Evolutionary conservation across 64 coral and sea anemone genomes (phyloP).

Genomic region (Acropora tenuis): DNA sequence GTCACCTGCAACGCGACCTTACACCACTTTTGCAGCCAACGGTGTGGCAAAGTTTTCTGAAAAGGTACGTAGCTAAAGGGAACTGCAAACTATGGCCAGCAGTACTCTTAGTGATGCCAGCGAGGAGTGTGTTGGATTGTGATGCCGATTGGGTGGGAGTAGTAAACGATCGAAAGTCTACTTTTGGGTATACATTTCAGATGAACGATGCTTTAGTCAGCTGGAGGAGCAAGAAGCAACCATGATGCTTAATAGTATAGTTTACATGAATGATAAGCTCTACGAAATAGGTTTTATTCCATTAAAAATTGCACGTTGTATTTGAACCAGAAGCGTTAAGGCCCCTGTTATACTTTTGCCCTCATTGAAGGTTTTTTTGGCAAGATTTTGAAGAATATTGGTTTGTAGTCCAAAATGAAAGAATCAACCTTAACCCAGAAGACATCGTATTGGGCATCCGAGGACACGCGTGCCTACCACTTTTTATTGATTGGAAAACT

Average conservation of each 20-base stretch:
- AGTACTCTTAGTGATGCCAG: conserved; percentile 38
- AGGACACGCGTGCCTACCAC: background rate
- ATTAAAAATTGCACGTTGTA: background rate
- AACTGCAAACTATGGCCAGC: conserved; percentile 52
- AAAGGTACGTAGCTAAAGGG: conserved; percentile 61
- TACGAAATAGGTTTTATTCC: background rate
- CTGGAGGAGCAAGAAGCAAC: conserved; percentile 75
- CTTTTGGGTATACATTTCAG: conserved; percentile 68
- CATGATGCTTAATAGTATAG: conserved; percentile 25
- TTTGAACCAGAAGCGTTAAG: background rate
- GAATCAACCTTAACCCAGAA: background rate
- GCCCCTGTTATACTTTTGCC: background rate
- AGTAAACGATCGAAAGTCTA: conserved; percentile 65
- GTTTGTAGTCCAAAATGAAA: too few relatives aligned
- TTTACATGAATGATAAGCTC: background rate
- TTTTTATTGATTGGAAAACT: background rate
- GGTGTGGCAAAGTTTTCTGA: conserved; percentile 56
- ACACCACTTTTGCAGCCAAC: conserved; percentile 64
- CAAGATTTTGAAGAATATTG: too few relatives aligned
- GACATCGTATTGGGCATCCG: background rate
- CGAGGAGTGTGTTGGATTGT: conserved; percentile 67
- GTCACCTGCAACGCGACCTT: conserved; percentile 52
- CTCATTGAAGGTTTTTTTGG: background rate
- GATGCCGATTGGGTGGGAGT: conserved; percentile 85
- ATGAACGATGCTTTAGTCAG: conserved; percentile 57